Evolutionary conservation across 1,140 invertebrate species (phyloP).

Genomic region (Drosophila watanabei): DNA sequence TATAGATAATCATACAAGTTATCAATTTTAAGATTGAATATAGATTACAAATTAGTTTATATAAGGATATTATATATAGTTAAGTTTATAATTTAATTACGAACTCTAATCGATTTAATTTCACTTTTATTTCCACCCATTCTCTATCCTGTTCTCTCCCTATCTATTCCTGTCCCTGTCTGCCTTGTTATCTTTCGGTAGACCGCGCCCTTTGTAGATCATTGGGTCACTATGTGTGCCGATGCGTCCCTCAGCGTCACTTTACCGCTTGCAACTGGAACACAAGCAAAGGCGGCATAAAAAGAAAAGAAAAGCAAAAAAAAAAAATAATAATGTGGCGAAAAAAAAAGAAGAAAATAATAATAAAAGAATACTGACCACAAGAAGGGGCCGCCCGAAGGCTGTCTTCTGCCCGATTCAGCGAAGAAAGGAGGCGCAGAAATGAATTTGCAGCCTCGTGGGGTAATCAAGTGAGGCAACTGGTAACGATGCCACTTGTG

Average conservation of each 20-base stretch:
- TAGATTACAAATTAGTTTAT: too few species aligned
- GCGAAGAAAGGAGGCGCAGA: slow-evolving; percentile 66
- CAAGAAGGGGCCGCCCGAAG: slow-evolving; percentile 41
- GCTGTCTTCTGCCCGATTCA: slow-evolving; percentile 35
- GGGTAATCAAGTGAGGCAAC: slow-evolving; percentile 73
- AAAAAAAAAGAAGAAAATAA: slow-evolving; percentile 17
- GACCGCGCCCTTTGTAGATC: slow-evolving; percentile 80
- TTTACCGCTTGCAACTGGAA: slow-evolving; percentile 78
- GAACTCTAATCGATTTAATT: slow-evolving; percentile 54
- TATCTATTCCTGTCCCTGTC: slow-evolving; percentile 9
- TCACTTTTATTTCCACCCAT: slow-evolving; percentile 46
- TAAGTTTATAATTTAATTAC: too few species aligned
- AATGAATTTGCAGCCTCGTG: slow-evolving; percentile 80
- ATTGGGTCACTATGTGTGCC: slow-evolving; percentile 72
- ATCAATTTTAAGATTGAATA: too few species aligned
- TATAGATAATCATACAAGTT: too few species aligned
- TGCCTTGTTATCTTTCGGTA: slow-evolving; percentile 26
- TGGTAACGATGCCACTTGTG: slow-evolving; percentile 47
- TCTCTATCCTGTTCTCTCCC: slow-evolving; percentile 25
- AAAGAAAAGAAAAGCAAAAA: neutral
- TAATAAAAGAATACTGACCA: slow-evolving; percentile 21
- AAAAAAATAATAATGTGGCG: neutral
- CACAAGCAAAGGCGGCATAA: slow-evolving; percentile 23
- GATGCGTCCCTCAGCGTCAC: slow-evolving; percentile 60
- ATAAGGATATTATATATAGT: too few species aligned